Evolutionary conservation across 37 sponge, comb jelly and placozoan genomes (phyloP).

Genomic region (Corticium candelabrum): DNA sequence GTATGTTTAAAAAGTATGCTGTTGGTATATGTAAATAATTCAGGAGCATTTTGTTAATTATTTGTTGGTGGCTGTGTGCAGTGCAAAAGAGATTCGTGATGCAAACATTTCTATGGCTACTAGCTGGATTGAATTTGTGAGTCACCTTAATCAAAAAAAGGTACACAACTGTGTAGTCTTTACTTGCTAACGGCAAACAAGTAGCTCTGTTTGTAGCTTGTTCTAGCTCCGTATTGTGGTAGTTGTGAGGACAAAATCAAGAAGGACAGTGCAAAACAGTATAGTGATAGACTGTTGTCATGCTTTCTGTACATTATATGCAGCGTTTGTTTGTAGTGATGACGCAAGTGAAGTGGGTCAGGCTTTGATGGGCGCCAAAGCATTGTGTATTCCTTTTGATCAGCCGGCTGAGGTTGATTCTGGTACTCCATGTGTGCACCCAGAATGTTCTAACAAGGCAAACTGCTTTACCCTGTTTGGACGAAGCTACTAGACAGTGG

Average conservation of each 20-base stretch:
- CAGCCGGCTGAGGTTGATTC: slow-evolving; percentile 49
- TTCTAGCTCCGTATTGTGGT: slow-evolving; percentile 89
- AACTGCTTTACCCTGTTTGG: slow-evolving; percentile 92
- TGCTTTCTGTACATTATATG: background rate
- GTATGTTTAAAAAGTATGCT: background rate
- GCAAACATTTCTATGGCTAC: slow-evolving; percentile 41
- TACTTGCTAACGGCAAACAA: background rate
- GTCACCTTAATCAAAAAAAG: slow-evolving; percentile 69
- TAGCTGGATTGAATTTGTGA: slow-evolving; percentile 61
- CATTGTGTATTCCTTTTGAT: slow-evolving; percentile 90
- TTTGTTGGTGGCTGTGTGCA: slow-evolving; percentile 3
- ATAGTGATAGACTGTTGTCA: background rate
- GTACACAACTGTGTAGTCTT: slow-evolving; percentile 14
- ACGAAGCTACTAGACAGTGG: slow-evolving; percentile 83
- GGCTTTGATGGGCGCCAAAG: slow-evolving; percentile 90
- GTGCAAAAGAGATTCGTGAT: slow-evolving; percentile 61
- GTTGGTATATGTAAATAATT: no score
- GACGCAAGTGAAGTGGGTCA: slow-evolving; percentile 43
- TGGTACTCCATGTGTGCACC: slow-evolving; percentile 52
- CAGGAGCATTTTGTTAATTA: no score
- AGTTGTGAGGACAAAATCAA: slow-evolving; percentile 83
- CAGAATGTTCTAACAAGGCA: slow-evolving; percentile 47
- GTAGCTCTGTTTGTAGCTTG: slow-evolving; percentile 28
- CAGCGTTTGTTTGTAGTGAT: slow-evolving; percentile 23
- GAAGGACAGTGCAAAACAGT: slow-evolving; percentile 63